phyloP scores from a whole-genome alignment of 1,140 invertebrate species.

The Pseudomyrmex concolor region DNA sequence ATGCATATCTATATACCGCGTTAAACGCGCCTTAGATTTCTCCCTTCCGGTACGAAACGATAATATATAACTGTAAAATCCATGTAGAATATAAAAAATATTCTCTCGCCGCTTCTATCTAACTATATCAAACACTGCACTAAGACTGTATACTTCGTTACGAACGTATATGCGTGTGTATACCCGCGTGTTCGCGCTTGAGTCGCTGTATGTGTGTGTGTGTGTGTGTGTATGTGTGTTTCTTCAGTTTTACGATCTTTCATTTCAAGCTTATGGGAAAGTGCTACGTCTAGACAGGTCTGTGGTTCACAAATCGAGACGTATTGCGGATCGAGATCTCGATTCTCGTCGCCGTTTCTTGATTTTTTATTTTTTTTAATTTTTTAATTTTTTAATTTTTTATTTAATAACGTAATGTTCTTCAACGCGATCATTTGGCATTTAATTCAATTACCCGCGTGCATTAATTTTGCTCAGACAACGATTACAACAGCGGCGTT shows the following conservation, averaged over 20 bases:
- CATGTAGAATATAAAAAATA: conserved; percentile 80
- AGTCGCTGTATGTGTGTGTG: background rate
- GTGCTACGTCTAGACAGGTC: conserved; percentile 68
- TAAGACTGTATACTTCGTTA: conserved; percentile 75
- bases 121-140: conserved; percentile 74
- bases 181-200: conserved; percentile 48
- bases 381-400: no score
- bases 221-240: conserved; percentile 15
- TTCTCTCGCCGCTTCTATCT: conserved; percentile 75
- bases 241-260: conserved; percentile 62
- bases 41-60: conserved; percentile 71
- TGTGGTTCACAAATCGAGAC: conserved; percentile 49
- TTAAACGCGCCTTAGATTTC: conserved; percentile 72
- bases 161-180: conserved; percentile 66
- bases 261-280: conserved; percentile 61
- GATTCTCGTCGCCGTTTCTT: conserved; percentile 3
- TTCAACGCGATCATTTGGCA: conserved; percentile 39
- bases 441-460: background rate
- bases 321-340: conserved; percentile 54
- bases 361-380: background rate
- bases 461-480: conserved; percentile 29
- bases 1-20: conserved; percentile 72
- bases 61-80: conserved; percentile 79
- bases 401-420: conserved; percentile 11
- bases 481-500: conserved; percentile 42